Percentiles rank a stretch among this genome's conserved stretches.
phyloP scores from a whole-genome alignment of 2,113 vertebrate species.

The Microtus richardsoni region DNA sequence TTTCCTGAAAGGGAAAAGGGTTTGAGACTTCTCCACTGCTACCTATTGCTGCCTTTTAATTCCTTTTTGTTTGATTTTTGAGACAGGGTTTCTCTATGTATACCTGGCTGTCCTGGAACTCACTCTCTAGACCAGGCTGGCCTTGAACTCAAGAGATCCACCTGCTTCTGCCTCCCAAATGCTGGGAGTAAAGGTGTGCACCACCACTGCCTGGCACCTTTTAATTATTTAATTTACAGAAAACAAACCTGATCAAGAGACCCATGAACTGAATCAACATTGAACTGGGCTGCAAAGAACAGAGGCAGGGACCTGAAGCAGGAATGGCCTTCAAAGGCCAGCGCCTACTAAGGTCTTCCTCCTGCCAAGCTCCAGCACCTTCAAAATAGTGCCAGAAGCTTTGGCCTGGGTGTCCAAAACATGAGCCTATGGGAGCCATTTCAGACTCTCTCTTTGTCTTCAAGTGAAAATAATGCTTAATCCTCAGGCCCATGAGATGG shows the following conservation, averaged over 20 bases:
- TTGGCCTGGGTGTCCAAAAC: background rate
- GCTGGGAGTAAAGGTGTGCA: too few relatives aligned
- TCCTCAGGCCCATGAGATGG: background rate
- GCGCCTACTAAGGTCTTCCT: too few relatives aligned
- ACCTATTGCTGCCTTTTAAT: background rate
- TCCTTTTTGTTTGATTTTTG: too few relatives aligned
- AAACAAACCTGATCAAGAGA: background rate
- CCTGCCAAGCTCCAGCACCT: background rate
- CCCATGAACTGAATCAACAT: background rate
- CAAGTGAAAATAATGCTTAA: background rate
- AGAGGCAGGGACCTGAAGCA: background rate
- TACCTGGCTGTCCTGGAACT: too few relatives aligned
- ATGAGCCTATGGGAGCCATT: background rate
- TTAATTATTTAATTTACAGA: background rate
- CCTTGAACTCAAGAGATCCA: too few relatives aligned
- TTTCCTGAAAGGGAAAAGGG: background rate
- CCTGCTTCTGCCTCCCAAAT: too few relatives aligned
- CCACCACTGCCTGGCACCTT: too few relatives aligned
- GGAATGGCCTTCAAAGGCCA: background rate
- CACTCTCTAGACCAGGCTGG: too few relatives aligned
- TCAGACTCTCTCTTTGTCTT: background rate
- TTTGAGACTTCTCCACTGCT: background rate
- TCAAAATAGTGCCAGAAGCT: background rate
- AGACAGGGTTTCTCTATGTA: too few relatives aligned
- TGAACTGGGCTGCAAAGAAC: background rate